phyloP scores from a whole-genome alignment of 92 coral and sea anemone genomes.

The Meandrina meandrites region DNA sequence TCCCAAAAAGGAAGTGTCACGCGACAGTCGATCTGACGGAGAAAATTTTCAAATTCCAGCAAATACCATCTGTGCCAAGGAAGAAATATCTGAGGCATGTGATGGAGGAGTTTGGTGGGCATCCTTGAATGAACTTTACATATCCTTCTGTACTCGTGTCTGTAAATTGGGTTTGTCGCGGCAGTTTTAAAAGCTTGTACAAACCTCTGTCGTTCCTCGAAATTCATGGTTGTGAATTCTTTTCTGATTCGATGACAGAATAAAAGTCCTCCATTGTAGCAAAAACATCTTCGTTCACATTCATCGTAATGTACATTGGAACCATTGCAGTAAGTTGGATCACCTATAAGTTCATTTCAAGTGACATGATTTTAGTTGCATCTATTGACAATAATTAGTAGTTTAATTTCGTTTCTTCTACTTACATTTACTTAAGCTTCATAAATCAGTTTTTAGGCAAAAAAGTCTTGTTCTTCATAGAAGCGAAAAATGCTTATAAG shows the following conservation, averaged over 20 bases:
- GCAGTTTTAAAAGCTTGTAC: conserved; percentile 59
- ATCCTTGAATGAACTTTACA: conserved; percentile 58
- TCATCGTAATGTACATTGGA: conserved; percentile 29
- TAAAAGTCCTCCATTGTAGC: conserved; percentile 49
- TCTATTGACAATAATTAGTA: background rate
- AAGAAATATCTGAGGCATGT: conserved; percentile 68
- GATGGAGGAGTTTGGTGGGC: conserved; percentile 59
- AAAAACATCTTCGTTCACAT: conserved; percentile 60
- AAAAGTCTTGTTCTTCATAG: too few relatives aligned
- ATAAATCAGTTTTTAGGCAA: too few relatives aligned
- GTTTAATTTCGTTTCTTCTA: too few relatives aligned
- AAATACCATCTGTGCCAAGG: conserved; percentile 93
- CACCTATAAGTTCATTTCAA: conserved; percentile 1
- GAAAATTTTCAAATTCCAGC: conserved; percentile 64
- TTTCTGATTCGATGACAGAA: conserved; percentile 68
- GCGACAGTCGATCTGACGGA: conserved; percentile 77
- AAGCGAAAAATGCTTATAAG: too few relatives aligned
- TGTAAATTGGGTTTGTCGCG: conserved; percentile 69
- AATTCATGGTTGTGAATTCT: conserved; percentile 74
- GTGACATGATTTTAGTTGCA: background rate
- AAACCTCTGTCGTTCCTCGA: conserved; percentile 67
- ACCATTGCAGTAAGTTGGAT: background rate
- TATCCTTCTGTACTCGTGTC: conserved; percentile 59
- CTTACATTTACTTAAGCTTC: too few relatives aligned
- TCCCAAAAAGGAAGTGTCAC: conserved; percentile 81